Conservation (phyloP, 2,113 vertebrate species). For the Gorsachius goisagi region DNA sequence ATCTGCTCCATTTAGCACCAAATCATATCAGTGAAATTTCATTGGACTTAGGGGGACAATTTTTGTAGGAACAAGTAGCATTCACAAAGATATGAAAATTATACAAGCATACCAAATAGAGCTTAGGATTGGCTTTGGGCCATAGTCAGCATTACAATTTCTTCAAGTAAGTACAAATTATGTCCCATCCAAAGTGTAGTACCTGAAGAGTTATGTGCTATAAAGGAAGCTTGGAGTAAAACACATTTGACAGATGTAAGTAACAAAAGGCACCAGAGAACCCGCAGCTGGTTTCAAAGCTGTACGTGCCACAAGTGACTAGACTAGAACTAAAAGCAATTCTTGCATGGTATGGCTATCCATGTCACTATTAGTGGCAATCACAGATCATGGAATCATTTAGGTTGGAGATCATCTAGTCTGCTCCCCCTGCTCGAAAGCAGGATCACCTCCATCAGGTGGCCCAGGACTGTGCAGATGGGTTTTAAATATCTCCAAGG, state of each 20-base stretch:
- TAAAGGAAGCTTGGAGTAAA: background rate
- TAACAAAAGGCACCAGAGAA: background rate
- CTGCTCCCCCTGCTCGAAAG: background rate
- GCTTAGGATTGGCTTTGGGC: background rate
- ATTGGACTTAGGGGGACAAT: constrained; percentile 16
- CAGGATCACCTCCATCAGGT: background rate
- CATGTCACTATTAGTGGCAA: background rate
- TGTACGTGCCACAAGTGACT: background rate
- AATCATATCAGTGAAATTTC: constrained; percentile 2
- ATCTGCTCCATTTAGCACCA: constrained; percentile 44
- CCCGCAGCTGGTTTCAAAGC: background rate
- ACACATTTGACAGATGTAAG: background rate
- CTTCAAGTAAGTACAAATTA: constrained; percentile 14
- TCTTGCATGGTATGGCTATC: background rate
- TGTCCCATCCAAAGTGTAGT: background rate
- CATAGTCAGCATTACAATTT: background rate
- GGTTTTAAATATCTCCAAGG: background rate
- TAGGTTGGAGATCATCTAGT: background rate
- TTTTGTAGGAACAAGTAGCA: background rate
- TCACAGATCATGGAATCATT: background rate
- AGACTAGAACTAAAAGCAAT: background rate
- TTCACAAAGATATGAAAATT: constrained; percentile 9
- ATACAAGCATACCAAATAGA: background rate
- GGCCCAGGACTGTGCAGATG: background rate
- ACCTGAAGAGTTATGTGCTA: background rate